phyloP scores from a whole-genome alignment of 1,140 invertebrate genomes.

The Procambarus clarkii region DNA sequence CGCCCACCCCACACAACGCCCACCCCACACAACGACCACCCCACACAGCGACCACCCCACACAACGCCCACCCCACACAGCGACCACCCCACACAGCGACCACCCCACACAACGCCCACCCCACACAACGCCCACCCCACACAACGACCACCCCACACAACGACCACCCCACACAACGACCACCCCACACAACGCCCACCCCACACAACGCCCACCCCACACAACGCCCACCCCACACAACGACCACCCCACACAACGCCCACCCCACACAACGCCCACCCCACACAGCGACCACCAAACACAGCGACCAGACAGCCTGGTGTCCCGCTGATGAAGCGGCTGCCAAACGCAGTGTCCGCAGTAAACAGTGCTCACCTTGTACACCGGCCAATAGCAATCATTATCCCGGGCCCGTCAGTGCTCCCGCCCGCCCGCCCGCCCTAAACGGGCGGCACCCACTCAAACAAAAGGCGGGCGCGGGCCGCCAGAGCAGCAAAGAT shows the following conservation, averaged over 20 bases:
- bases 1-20: not conserved
- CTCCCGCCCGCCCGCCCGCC: not conserved
- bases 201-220: not conserved
- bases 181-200: not conserved
- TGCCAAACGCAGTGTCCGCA: constrained; percentile 20
- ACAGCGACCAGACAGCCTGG: not conserved
- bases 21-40: not conserved
- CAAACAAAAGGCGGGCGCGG: constrained; percentile 12
- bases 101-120: not conserved
- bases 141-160: not conserved
- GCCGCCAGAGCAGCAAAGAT: constrained; percentile 35
- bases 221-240: not conserved
- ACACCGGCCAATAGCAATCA: constrained; percentile 11
- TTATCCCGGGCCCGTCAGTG: constrained; percentile 1
- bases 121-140: not conserved
- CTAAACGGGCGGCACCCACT: not conserved
- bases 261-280: not conserved
- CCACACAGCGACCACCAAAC: not conserved
- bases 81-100: not conserved
- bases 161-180: not conserved
- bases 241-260: not conserved
- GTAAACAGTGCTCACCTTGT: constrained; percentile 31
- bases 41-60: not conserved
- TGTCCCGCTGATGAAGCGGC: constrained; percentile 18
- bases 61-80: not conserved